A percentile compares a stretch with the other conserved stretches of the same genome.
Conservation (phyloP, 2,797 vertebrate genomes). For the Perodicticus potto region DNA sequence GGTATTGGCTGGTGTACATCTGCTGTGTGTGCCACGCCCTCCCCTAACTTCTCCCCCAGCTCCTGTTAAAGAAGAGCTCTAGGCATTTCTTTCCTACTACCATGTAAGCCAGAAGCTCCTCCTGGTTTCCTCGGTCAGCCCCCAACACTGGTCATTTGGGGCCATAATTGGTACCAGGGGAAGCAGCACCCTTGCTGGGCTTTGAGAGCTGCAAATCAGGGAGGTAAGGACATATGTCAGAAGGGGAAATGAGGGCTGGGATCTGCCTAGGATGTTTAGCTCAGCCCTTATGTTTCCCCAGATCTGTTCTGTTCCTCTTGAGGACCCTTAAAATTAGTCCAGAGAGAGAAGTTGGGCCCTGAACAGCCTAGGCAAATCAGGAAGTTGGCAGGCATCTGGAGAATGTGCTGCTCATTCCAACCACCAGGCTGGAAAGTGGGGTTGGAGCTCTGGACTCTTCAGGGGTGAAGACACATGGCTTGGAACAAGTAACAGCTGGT, state of each 20-base stretch:
- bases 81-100: neutral
- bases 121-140: neutral
- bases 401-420: neutral
- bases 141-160: neutral
- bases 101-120: neutral
- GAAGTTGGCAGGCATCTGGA: neutral
- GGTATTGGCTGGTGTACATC: neutral
- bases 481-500: conserved; percentile 35
- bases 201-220: neutral
- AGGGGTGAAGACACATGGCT: conserved; percentile 18
- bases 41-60: neutral
- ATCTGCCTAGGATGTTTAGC: conserved; percentile 7
- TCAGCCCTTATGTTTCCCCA: neutral
- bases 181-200: neutral
- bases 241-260: neutral
- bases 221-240: neutral
- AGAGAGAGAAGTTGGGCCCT: neutral
- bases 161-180: neutral
- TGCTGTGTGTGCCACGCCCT: neutral
- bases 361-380: conserved; percentile 11
- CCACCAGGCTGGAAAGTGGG: neutral
- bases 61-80: neutral
- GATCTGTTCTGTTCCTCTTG: neutral
- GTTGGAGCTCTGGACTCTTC: conserved; percentile 19
- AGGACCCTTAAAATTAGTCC: neutral